Base-by-base conservation (phyloP, 2,797 vertebrate genomes). In the Sebastes steindachneri region DNA sequence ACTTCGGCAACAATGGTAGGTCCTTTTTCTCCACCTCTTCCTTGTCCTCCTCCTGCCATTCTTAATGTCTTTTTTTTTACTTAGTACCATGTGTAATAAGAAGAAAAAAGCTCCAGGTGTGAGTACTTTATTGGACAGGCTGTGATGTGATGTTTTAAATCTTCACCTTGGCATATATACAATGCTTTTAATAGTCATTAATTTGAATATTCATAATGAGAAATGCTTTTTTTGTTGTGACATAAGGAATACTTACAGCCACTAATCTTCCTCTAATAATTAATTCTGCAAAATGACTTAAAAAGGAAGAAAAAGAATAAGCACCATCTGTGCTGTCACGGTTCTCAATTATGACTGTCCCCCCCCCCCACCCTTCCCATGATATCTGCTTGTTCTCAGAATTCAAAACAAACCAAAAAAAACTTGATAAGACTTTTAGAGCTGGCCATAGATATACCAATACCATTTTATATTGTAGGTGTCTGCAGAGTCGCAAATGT, bases 1-100 rank as follows among this genome's bases (percentile, higher is more conserved):
- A 99, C 92, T 99, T 99, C 63, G 98, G 99, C 82, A 97, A 99
- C 92, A 97, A 97, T 79, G 98, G 98, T 99, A 96, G 72, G 91
- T 84, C 14, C 66, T 23, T 12, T 15, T 17, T 26, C 75, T n/a
- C n/a, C 8, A 9, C 9, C n/a, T 14, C 31, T 29, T 45, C 23
- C 21, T 64, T 14, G 8, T 70, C 8, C 12, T 68, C 9, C 9
- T 53, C 7, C 17, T 41, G 4, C 9, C 5, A 15, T 31, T 55
- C 2, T 29, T 41, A 9, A 26, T 53, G 9, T 31, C 5, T 29
- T 60, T n/a, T 35, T 55, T 66, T 25, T 4, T 3, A 23, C 29
- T n/a, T 54, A 58, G 9, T 15, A 9, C 28, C 4, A 19, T 25
- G 33, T n/a, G 9, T 41, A 57, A 29, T 31, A 71, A 63, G 3